phyloP scores from a whole-genome alignment of 2,113 vertebrate genomes.

The Vulpes lagopus region DNA sequence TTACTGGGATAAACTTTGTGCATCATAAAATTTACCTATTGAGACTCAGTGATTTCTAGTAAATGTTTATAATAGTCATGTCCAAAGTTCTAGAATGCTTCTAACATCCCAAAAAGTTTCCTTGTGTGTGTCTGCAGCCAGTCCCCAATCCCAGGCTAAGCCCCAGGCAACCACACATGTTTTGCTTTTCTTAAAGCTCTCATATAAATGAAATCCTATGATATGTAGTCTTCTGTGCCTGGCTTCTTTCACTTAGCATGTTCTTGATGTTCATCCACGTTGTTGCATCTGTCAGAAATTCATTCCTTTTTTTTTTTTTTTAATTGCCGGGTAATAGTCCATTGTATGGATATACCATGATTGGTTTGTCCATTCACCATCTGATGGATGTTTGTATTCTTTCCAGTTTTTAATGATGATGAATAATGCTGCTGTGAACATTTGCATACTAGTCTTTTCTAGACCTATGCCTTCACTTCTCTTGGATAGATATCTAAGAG shows the following conservation, averaged over 20 bases:
- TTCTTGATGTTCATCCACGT: neutral
- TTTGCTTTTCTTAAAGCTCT: slow-evolving; percentile 4
- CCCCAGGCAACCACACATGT: neutral
- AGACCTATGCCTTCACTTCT: neutral
- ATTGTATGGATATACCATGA: neutral
- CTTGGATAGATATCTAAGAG: neutral
- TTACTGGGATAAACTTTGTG: neutral
- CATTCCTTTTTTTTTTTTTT: slow-evolving; percentile 22
- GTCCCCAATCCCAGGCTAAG: neutral
- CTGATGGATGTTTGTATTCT: neutral
- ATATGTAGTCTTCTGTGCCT: neutral
- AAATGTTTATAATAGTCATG: neutral
- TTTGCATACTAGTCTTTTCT: neutral
- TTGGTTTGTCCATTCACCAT: neutral
- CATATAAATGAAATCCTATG: neutral
- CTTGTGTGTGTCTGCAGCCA: neutral
- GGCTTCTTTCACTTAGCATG: neutral
- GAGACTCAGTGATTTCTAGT: neutral
- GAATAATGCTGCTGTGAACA: neutral
- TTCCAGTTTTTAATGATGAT: neutral
- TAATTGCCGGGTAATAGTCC: neutral
- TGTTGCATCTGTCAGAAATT: neutral
- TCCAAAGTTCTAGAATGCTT: neutral
- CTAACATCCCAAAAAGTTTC: neutral
- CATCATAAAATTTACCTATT: neutral